phyloP scores from a whole-genome alignment of 2,797 vertebrate genomes.

The Typhlichthys subterraneus region DNA sequence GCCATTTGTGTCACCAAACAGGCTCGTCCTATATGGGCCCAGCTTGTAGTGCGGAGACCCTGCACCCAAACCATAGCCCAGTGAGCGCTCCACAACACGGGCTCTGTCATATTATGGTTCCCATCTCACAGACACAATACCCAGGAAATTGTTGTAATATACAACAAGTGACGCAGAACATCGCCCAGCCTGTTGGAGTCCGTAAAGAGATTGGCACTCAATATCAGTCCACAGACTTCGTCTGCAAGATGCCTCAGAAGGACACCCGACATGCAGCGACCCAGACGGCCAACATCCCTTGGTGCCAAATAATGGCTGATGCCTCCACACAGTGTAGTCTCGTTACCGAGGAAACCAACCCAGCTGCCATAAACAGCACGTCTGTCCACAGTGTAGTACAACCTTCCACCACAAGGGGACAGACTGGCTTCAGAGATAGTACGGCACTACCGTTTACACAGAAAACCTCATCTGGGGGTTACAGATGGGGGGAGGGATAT shows the following conservation, averaged over 20 bases:
- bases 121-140: background rate
- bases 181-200: background rate
- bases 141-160: constrained; percentile 5
- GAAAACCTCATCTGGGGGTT: background rate
- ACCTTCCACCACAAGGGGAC: constrained; percentile 67
- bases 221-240: background rate
- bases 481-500: constrained; percentile 21
- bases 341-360: constrained; percentile 23
- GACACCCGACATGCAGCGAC: constrained; percentile 64
- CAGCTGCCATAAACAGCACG: constrained; percentile 4
- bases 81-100: constrained; percentile 12
- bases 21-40: constrained; percentile 6
- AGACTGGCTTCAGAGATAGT: constrained; percentile 37
- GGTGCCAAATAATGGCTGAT: constrained; percentile 59
- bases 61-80: background rate
- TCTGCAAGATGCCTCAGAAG: constrained; percentile 8
- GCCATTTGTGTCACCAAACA: constrained; percentile 16
- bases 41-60: constrained; percentile 10
- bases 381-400: constrained; percentile 23
- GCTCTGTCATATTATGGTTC: background rate
- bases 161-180: background rate
- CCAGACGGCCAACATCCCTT: constrained; percentile 68
- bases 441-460: background rate
- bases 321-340: constrained; percentile 78
- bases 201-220: background rate